Conservation (phyloP, 2,888 invertebrate genomes). For the Ophion ventricosus region DNA sequence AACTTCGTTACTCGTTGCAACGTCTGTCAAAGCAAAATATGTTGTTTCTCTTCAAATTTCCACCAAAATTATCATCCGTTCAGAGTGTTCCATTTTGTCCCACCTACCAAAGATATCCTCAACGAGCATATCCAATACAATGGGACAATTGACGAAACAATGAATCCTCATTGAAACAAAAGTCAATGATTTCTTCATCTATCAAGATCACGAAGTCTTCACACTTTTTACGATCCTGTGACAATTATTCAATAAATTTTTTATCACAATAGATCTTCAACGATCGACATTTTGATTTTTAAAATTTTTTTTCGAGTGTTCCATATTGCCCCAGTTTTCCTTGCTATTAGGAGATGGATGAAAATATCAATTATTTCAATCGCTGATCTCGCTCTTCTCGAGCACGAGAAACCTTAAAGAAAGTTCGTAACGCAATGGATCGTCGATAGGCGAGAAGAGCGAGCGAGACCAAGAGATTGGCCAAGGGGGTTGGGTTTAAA, state of each 20-base stretch:
- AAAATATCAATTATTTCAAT: conserved; percentile 34
- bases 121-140: too few relatives aligned
- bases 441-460: conserved; percentile 70
- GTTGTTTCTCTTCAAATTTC: too few relatives aligned
- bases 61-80: too few relatives aligned
- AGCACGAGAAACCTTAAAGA: conserved; percentile 42
- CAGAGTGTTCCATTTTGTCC: too few relatives aligned
- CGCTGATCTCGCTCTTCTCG: conserved; percentile 40
- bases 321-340: conserved; percentile 46
- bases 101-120: too few relatives aligned
- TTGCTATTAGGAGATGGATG: not conserved
- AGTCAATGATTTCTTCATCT: not conserved
- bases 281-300: not conserved
- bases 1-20: too few relatives aligned
- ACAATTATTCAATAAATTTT: not conserved
- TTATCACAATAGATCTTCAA: not conserved
- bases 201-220: not conserved
- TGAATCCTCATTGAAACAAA: not conserved
- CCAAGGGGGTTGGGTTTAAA: conserved; percentile 61
- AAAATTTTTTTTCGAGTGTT: conserved; percentile 40
- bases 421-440: conserved; percentile 67
- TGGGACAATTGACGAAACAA: too few relatives aligned
- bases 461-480: conserved; percentile 63
- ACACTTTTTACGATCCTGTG: not conserved
- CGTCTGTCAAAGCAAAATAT: too few relatives aligned